Conservation (phyloP, 2,113 vertebrate genomes). For the Paracanthobrama guichenoti region DNA sequence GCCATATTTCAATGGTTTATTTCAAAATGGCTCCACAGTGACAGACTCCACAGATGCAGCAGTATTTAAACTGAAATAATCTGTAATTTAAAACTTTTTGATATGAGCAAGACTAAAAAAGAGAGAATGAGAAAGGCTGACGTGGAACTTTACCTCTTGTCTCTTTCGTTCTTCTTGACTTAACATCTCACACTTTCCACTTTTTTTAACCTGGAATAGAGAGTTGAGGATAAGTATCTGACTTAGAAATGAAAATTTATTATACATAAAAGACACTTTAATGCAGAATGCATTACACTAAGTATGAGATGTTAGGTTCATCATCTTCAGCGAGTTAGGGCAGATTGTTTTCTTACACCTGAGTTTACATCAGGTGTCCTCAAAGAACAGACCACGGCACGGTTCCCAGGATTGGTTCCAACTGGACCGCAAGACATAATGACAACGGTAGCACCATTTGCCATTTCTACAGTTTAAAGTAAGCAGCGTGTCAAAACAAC, state of each 20-base stretch:
- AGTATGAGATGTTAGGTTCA: neutral
- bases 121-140: neutral
- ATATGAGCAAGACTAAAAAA: neutral
- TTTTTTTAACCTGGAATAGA: slow-evolving; percentile 86
- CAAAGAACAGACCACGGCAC: too few relatives aligned
- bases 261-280: neutral
- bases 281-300: neutral
- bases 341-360: neutral
- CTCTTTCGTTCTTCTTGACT: slow-evolving; percentile 91
- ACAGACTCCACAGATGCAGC: neutral
- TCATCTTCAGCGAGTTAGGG: neutral
- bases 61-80: neutral
- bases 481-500: neutral
- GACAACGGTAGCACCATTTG: too few relatives aligned
- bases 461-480: too few relatives aligned
- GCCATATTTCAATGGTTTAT: neutral
- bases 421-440: too few relatives aligned
- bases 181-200: slow-evolving; percentile 78
- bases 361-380: neutral
- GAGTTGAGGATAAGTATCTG: slow-evolving; percentile 11
- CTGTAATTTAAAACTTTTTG: neutral
- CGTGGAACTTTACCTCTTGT: slow-evolving; percentile 85
- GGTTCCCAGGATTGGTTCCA: too few relatives aligned
- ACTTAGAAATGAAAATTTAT: neutral
- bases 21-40: neutral